A percentile compares a stretch with the other conserved stretches of the same genome.
These are phyloP conservation scores for Ceratotherium simum DNA, from an alignment of 2,113 vertebrate genomes.

Conservation along the genomic window DNA sequence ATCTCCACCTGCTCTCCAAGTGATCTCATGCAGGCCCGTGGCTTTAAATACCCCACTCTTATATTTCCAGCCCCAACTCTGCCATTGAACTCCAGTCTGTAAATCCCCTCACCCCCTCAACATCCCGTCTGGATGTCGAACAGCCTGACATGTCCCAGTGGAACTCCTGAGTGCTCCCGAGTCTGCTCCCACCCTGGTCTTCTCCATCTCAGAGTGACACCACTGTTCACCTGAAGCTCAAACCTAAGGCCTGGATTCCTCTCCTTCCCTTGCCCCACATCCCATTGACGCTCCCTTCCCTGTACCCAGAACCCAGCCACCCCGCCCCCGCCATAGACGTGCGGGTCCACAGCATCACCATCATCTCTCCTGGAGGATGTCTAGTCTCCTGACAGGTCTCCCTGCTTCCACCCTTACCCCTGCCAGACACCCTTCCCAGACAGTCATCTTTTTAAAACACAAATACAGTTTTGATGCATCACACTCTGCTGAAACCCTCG, in stretches of 20 bases:
- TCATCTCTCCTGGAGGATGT: rapidly evolving
- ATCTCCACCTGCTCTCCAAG: background rate
- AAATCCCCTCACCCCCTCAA: background rate
- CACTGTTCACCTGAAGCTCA: background rate
- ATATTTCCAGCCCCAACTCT: too few species aligned
- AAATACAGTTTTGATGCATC: background rate
- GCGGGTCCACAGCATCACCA: background rate
- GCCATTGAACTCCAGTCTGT: background rate
- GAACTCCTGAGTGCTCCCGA: background rate
- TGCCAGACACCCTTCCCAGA: background rate
- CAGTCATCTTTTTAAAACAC: background rate
- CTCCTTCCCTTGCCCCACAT: background rate
- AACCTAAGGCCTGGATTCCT: too few species aligned
- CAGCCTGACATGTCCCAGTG: background rate
- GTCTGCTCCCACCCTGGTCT: background rate
- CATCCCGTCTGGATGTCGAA: rapidly evolving
- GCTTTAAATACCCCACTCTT: background rate
- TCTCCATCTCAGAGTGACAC: background rate
- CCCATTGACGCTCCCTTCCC: background rate
- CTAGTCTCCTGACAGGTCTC: background rate
- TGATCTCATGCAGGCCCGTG: background rate
- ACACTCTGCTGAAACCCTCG: background rate
- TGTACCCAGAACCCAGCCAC: background rate
- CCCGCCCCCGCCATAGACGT: rapidly evolving
- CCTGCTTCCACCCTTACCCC: background rate